phyloP scores from a whole-genome alignment of 2,797 vertebrate genomes.

The Diplodus puntazzo region DNA sequence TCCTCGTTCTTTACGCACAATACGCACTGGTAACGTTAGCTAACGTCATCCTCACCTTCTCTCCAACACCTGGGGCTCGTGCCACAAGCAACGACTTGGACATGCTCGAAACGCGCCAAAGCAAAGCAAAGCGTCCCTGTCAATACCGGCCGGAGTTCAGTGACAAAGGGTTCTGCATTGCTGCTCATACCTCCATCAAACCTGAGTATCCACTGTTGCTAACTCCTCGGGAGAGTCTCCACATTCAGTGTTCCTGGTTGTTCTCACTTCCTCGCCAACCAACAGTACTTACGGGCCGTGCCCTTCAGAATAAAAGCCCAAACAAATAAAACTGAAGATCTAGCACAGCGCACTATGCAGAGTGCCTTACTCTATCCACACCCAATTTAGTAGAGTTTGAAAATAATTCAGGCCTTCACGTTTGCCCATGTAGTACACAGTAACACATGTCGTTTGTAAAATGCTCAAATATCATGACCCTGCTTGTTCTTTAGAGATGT shows the following conservation, averaged over 20 bases:
- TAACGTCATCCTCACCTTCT: no score
- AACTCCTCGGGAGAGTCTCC: background rate
- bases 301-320: constrained; percentile 23
- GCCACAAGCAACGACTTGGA: no score
- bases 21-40: no score
- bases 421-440: background rate
- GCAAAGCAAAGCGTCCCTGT: background rate
- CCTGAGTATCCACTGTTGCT: background rate
- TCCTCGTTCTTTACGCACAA: no score
- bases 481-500: background rate
- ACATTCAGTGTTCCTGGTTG: accelerated
- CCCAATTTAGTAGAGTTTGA: background rate
- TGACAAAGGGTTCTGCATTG: no score
- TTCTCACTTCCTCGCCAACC: background rate
- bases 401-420: background rate
- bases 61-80: no score
- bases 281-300: background rate
- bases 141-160: no score
- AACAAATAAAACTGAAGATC: background rate
- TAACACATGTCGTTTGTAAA: background rate
- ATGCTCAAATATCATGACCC: background rate
- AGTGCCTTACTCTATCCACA: background rate
- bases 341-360: background rate
- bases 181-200: no score
- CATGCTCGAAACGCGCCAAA: background rate